Evolutionary conservation across 2,888 invertebrate genomes (phyloP), one percentile per base, ranked within the genome.

Genomic region (Tryphoninae sp.): DNA sequence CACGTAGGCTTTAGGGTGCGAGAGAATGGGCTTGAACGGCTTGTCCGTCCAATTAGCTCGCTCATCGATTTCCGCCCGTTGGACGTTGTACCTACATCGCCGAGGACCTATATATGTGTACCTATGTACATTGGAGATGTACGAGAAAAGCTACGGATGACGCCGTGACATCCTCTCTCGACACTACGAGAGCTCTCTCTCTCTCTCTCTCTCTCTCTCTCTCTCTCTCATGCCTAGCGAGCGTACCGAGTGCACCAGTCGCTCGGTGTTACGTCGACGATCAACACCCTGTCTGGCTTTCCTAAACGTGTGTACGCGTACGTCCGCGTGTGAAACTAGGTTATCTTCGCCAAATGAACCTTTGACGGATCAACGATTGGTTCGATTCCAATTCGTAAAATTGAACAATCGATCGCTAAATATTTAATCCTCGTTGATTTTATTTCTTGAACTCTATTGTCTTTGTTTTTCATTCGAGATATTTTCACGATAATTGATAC

Each of bases 31-130:
- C 86, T 86, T 86, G 88, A 85, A 80, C 84, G 85, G 85, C 85
- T 86, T 87, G 87, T 88, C 87, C 83, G 85, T 86, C 85, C 89
- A 89, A 89, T 89, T 88, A 88, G 86, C 85, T 82, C 82, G 73
- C 86, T 87, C 87, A 89, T 89, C 88, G 88, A 86, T 89, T 87
- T 87, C 85, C 84, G 58, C 72, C 59, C 26, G 58, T 40, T 74
- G 67, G 68, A 55, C 51, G 68, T 53, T 61, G 45, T 58, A 23
- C 61, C 42, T 62, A 69, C 33, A 53, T 51, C 49, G 61, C 51
- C 7, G 40, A 40, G 62, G 42, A 62, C 33, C 2, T 61, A 62
- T 22, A 11, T 61, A 51, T 51, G 42, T 22, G 6, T 61, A 51
- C n/a, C n/a, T 16, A n/a, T 13, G 51, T 51, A 51, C 16, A 51